These are phyloP conservation scores for Hephaestus fuliginosus DNA, from an alignment of 2,797 vertebrate species.

Conservation along the genomic window DNA sequence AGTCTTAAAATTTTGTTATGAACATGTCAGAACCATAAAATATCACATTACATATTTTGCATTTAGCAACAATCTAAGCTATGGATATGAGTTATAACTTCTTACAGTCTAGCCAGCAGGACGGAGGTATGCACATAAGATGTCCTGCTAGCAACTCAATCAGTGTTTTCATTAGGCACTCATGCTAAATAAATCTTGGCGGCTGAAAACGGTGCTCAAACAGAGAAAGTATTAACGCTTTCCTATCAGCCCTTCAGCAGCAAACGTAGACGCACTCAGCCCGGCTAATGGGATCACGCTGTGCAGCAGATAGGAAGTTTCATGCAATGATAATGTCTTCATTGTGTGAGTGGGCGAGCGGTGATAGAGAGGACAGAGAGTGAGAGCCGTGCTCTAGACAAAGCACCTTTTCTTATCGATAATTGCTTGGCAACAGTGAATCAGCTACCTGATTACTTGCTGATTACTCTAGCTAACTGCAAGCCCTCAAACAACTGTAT, in stretches of 20 bases:
- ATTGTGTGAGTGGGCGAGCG: conserved; percentile 62
- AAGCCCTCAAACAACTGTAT: conserved; percentile 74
- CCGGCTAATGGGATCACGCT: conserved; percentile 63
- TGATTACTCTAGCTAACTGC: conserved; percentile 77
- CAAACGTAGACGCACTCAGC: conserved; percentile 32
- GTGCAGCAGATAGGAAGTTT: conserved; percentile 63
- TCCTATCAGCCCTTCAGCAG: conserved; percentile 54
- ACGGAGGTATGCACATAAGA: neutral
- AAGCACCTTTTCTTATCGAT: conserved; percentile 84
- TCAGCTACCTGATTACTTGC: conserved; percentile 81
- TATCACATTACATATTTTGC: neutral
- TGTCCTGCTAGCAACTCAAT: conserved; percentile 14
- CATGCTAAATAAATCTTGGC: conserved; percentile 29
- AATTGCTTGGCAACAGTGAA: conserved; percentile 83
- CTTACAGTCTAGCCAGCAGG: neutral
- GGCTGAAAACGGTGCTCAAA: conserved; percentile 30
- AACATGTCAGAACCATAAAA: neutral
- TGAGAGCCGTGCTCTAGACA: conserved; percentile 77
- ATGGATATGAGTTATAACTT: neutral
- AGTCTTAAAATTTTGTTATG: neutral
- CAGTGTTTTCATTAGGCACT: conserved; percentile 27
- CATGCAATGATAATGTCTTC: conserved; percentile 67
- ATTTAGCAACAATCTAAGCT: neutral
- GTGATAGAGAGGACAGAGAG: conserved; percentile 57
- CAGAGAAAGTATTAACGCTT: conserved; percentile 50